Conservation (phyloP, 2,797 vertebrate species). For the Lepus townsendii region DNA sequence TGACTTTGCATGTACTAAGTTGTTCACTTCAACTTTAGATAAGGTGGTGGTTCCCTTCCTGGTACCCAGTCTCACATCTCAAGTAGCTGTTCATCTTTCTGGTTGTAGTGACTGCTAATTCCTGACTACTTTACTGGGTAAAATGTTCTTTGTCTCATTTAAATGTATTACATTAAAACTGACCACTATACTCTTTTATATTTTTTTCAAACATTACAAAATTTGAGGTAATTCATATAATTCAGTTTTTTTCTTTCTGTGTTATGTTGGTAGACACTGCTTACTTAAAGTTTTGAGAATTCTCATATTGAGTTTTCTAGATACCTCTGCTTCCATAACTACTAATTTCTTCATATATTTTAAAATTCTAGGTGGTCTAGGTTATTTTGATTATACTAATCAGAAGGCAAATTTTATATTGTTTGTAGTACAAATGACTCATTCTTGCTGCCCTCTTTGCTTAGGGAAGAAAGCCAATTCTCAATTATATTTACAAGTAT, state of each 20-base stretch:
- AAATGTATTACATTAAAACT: slow-evolving; percentile 66
- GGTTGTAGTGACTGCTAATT: slow-evolving; percentile 74
- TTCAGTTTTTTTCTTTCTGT: slow-evolving; percentile 64
- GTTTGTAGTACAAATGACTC: slow-evolving; percentile 2
- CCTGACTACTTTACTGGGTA: slow-evolving; percentile 74
- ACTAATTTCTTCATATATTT: slow-evolving; percentile 55
- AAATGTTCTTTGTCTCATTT: slow-evolving; percentile 78
- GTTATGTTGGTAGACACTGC: slow-evolving; percentile 51
- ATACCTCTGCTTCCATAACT: slow-evolving; percentile 58
- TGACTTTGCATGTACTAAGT: slow-evolving; percentile 46
- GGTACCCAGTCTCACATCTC: slow-evolving; percentile 68
- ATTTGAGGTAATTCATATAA: slow-evolving; percentile 52
- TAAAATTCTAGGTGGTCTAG: slow-evolving; percentile 27
- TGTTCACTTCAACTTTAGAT: slow-evolving; percentile 71
- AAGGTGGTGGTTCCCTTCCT: slow-evolving; percentile 61
- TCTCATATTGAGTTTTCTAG: slow-evolving; percentile 13
- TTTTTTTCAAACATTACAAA: slow-evolving; percentile 52
- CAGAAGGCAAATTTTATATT: slow-evolving; percentile 38
- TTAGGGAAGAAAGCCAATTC: slow-evolving; percentile 44
- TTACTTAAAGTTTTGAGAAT: slow-evolving; percentile 66
- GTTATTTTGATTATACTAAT: slow-evolving; percentile 69
- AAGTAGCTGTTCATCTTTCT: slow-evolving; percentile 75
- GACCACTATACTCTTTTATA: background rate
- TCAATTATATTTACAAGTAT: slow-evolving; percentile 64
- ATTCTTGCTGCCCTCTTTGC: slow-evolving; percentile 51